phyloP scores from a whole-genome alignment of 2,888 invertebrate genomes.

The Chrysina gloriosa region DNA sequence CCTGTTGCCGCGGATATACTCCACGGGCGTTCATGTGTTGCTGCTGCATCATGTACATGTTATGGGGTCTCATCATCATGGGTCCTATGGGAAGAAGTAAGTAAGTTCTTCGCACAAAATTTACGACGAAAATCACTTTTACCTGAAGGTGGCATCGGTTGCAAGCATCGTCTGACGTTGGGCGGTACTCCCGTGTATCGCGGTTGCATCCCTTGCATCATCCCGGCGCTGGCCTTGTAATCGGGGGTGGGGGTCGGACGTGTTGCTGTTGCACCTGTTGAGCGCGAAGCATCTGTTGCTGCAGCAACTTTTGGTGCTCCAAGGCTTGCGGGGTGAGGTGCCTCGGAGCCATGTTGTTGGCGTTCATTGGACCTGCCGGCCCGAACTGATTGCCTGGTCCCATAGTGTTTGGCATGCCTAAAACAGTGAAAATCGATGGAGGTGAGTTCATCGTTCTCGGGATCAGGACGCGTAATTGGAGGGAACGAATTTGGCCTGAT shows the following conservation, averaged over 20 bases:
- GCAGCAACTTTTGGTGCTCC: conserved; percentile 62
- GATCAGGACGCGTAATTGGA: too few species aligned
- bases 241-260: conserved; percentile 87
- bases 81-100: conserved; percentile 65
- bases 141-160: conserved; percentile 79
- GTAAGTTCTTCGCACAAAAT: background rate
- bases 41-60: conserved; percentile 72
- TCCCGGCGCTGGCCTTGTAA: conserved; percentile 78
- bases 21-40: conserved; percentile 64
- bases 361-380: conserved; percentile 42
- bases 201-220: conserved; percentile 62
- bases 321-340: conserved; percentile 57
- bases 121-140: conserved; percentile 48
- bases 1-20: conserved; percentile 69
- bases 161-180: conserved; percentile 72
- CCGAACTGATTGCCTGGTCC: conserved; percentile 46
- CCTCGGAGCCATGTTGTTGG: conserved; percentile 47
- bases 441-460: too few species aligned
- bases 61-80: conserved; percentile 78
- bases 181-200: conserved; percentile 64
- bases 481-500: too few species aligned
- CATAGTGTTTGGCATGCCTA: conserved; percentile 52
- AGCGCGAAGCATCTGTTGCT: conserved; percentile 70
- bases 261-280: conserved; percentile 66
- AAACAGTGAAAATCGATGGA: background rate